Evolutionary conservation across 2,888 invertebrate genomes (phyloP), one percentile per base, ranked within the genome.

Genomic region (Himalopsyche tibetana): DNA sequence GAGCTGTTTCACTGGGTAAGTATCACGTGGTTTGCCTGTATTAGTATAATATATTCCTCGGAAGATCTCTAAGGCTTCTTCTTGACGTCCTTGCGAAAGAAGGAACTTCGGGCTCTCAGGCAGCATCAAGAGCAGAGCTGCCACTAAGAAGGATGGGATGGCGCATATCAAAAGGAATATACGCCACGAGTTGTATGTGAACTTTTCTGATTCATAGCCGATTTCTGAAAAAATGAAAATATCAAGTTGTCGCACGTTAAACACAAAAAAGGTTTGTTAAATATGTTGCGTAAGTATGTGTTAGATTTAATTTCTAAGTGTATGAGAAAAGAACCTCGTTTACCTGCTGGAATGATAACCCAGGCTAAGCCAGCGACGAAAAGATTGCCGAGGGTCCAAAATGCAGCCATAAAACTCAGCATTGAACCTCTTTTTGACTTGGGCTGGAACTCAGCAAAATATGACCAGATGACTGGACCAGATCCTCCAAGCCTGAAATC

Each of bases 391-490:
- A 98, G 95, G 86, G 98, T 98, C 98, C 98, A 98, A 92, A 98
- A 98, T 84, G 98, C 98, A 87, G 98, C 98, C 96, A 98, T 97
- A 91, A 97, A 97, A 90, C 97, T 97, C 89, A 98, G 93, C 98
- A 98, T 98, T 84, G 97, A 96, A 83, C 98, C 98, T 89, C 98
- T 95, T 91, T 96, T 97, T 89, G 96, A 94, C 92, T 97, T 97
- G 86, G 98, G 98, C 92, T 98, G 98, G 92, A 98, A 98, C 93
- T 98, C 98, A 88, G 97, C 97, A 92, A 97, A 98, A 92, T 98
- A 98, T 38, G 98, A 97, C 97, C 98, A 98, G 92, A 98, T 97
- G 89, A 98, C 98, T 87, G 98, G 98, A 91, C 98, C 96, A 90
- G 96, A 97, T 89, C 97, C 97, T 89, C 97, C 97, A 89, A 97